These are phyloP conservation scores for Myopa tessellatipennis DNA, from an alignment of 2,888 invertebrate species.

Conservation along the genomic window DNA sequence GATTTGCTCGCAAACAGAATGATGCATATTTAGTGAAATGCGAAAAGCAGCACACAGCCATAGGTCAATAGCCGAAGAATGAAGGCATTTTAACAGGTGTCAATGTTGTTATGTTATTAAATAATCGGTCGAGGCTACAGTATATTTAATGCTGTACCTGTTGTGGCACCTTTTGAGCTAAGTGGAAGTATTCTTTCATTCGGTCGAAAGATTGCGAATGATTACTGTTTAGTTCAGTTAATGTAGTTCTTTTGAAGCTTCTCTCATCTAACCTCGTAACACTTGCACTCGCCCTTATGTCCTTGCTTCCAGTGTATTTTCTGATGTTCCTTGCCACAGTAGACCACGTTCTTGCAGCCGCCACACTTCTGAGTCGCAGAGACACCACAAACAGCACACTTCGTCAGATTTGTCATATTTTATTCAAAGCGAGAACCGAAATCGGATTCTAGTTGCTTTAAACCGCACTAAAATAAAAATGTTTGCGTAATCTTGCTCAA, in stretches of 20 bases:
- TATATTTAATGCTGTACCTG: too few species aligned
- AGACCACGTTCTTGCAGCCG: slow-evolving; percentile 76
- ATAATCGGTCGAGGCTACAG: too few species aligned
- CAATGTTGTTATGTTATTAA: too few species aligned
- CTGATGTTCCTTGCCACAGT: slow-evolving; percentile 79
- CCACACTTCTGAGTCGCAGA: slow-evolving; percentile 76
- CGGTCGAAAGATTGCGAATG: background rate
- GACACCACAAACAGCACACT: slow-evolving; percentile 75
- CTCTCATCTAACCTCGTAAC: slow-evolving; percentile 60
- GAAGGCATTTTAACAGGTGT: too few species aligned
- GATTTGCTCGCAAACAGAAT: too few species aligned
- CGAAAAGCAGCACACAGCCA: too few species aligned
- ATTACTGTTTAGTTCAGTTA: too few species aligned
- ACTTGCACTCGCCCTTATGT: slow-evolving; percentile 75
- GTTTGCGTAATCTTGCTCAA: slow-evolving; percentile 51
- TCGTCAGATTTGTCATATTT: slow-evolving; percentile 56
- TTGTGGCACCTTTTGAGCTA: too few species aligned
- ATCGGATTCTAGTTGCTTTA: background rate
- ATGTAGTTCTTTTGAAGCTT: background rate
- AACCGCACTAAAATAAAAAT: slow-evolving; percentile 14
- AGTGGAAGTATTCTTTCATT: background rate
- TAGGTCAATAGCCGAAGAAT: too few species aligned
- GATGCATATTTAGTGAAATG: too few species aligned
- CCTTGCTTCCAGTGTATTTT: slow-evolving; percentile 77
- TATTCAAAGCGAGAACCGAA: background rate